Conservation (phyloP, 2,888 invertebrate species). For the Cheilosia scutellata region DNA sequence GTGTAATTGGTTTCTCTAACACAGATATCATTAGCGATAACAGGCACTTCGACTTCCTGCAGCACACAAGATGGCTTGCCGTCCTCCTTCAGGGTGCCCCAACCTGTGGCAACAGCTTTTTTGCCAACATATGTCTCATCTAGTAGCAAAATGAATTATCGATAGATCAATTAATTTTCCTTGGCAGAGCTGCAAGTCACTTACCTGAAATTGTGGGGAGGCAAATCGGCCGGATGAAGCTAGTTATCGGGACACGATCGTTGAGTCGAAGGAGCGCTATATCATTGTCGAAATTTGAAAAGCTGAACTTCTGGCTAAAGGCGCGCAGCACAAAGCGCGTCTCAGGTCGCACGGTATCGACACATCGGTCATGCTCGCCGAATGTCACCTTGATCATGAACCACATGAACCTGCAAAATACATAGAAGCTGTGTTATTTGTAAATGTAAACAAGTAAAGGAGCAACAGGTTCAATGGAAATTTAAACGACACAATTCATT, state of each 20-base stretch:
- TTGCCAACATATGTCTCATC: slow-evolving; percentile 89
- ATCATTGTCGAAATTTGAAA: slow-evolving; percentile 94
- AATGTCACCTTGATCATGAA: slow-evolving; percentile 96
- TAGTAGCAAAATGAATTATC: slow-evolving; percentile 79
- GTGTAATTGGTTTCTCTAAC: slow-evolving; percentile 91
- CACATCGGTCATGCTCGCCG: slow-evolving; percentile 94
- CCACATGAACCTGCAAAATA: slow-evolving; percentile 92
- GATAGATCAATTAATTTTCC: slow-evolving; percentile 11
- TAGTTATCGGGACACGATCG: slow-evolving; percentile 91
- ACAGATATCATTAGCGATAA: slow-evolving; percentile 88
- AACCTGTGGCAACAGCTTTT: slow-evolving; percentile 91
- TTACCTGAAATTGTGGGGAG: slow-evolving; percentile 89
- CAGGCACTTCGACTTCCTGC: slow-evolving; percentile 92
- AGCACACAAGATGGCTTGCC: slow-evolving; percentile 93
- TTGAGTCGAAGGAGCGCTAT: slow-evolving; percentile 92
- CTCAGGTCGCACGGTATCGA: slow-evolving; percentile 89
- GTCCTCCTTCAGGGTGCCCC: slow-evolving; percentile 94
- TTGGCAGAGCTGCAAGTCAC: slow-evolving; percentile 58
- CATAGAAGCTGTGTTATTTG: slow-evolving; percentile 2
- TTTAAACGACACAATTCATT: neutral
- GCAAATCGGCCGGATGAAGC: slow-evolving; percentile 92
- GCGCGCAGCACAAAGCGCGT: slow-evolving; percentile 91
- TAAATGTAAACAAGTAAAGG: neutral
- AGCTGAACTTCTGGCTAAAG: slow-evolving; percentile 92
- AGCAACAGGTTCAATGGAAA: neutral